These are phyloP conservation scores for Lithobates sylvaticus DNA, from an alignment of 2,797 vertebrate genomes.

Conservation along the genomic window DNA sequence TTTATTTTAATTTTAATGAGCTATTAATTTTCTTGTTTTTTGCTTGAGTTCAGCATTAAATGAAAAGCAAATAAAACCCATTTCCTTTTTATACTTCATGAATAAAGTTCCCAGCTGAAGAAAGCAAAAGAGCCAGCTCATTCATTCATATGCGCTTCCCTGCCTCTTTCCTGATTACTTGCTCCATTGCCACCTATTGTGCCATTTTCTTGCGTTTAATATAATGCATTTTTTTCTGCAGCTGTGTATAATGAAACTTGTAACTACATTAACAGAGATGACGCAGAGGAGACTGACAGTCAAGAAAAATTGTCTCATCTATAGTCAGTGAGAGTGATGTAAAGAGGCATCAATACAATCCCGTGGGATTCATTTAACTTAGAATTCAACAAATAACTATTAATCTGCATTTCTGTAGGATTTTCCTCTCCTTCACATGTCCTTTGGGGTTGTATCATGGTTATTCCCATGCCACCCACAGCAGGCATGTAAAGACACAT, in stretches of 20 bases:
- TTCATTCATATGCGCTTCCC: no score
- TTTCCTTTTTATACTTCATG: no score
- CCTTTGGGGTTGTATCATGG: constrained; percentile 28
- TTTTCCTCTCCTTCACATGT: not conserved
- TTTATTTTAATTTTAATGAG: no score
- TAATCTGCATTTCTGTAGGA: constrained; percentile 30
- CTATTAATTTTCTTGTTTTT: no score
- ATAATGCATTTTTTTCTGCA: not conserved
- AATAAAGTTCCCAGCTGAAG: no score
- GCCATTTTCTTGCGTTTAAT: not conserved
- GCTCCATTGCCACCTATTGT: not conserved
- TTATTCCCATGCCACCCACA: constrained; percentile 29
- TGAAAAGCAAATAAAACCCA: no score
- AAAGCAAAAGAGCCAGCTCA: no score
- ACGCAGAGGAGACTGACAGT: constrained; percentile 1
- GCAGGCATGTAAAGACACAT: not conserved
- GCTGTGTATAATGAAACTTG: not conserved
- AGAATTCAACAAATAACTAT: constrained; percentile 21
- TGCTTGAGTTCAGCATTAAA: no score
- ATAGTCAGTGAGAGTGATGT: not conserved
- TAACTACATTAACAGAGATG: constrained; percentile 20
- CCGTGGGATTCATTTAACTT: constrained; percentile 17
- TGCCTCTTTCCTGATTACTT: not conserved
- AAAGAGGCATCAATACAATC: not conserved
- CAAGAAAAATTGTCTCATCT: constrained; percentile 16